Evolutionary conservation across 1,140 invertebrate species (phyloP).

Genomic region (Wasmannia auropunctata): DNA sequence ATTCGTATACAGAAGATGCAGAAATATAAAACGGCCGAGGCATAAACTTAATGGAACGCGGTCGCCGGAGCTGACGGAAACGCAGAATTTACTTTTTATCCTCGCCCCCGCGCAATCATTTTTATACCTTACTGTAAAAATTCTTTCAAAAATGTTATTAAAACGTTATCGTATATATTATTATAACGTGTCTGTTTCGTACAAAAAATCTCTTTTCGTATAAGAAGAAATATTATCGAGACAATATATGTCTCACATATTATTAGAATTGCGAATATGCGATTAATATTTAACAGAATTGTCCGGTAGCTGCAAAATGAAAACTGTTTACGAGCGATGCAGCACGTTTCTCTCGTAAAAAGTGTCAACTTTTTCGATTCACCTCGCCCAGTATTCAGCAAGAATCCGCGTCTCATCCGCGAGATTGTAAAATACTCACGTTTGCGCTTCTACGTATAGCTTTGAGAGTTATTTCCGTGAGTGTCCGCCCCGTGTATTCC

Average conservation of each 20-base stretch:
- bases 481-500: not conserved
- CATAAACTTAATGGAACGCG: constrained; percentile 28
- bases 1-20: constrained; percentile 25
- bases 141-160: not conserved
- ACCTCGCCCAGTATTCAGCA: not conserved
- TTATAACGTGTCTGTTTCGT: not conserved
- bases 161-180: not conserved
- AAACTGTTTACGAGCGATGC: not conserved
- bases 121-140: not conserved
- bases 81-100: not conserved
- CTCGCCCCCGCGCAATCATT: constrained; percentile 12
- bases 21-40: constrained; percentile 17
- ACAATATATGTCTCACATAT: not conserved
- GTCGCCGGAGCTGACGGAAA: not conserved
- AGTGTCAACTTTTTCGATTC: constrained; percentile 26
- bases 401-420: constrained; percentile 21
- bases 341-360: constrained; percentile 8
- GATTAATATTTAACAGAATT: not conserved
- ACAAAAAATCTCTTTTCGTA: not conserved
- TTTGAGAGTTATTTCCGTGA: constrained; percentile 47
- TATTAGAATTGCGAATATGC: not conserved
- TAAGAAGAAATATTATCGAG: not conserved
- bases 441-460: constrained; percentile 40
- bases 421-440: constrained; percentile 49
- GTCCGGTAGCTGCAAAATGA: not conserved